Conservation (phyloP, 2,888 invertebrate genomes). For the Drosophila nigricruria region DNA sequence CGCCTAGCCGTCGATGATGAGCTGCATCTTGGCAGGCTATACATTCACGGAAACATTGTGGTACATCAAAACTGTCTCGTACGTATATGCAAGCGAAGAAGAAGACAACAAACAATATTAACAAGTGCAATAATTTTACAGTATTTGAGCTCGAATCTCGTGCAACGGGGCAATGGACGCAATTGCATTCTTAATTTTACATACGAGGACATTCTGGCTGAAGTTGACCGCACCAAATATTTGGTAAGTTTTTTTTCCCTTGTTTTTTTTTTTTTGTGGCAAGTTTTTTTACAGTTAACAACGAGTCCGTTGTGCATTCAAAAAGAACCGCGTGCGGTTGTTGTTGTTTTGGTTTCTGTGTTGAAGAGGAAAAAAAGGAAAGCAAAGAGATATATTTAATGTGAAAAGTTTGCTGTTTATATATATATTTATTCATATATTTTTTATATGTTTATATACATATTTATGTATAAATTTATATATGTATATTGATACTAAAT, state of each 20-base stretch:
- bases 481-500: too few relatives aligned
- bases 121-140: constrained; percentile 77
- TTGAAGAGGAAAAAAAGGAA: too few relatives aligned
- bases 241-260: constrained; percentile 86
- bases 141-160: constrained; percentile 90
- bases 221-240: constrained; percentile 88
- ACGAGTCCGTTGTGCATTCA: too few relatives aligned
- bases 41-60: constrained; percentile 85
- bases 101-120: background rate
- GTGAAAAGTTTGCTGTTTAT: too few relatives aligned
- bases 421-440: too few relatives aligned
- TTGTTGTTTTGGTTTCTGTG: too few relatives aligned
- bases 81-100: constrained; percentile 73
- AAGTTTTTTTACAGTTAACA: too few relatives aligned
- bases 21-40: constrained; percentile 18
- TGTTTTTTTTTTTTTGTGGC: too few relatives aligned
- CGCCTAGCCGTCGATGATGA: constrained; percentile 5
- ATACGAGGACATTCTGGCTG: constrained; percentile 88
- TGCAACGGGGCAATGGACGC: constrained; percentile 89
- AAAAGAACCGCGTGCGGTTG: too few relatives aligned
- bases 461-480: too few relatives aligned
- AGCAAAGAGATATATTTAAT: too few relatives aligned
- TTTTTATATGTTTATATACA: too few relatives aligned
- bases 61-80: constrained; percentile 93
- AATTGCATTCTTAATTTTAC: constrained; percentile 92